Evolutionary conservation across 2,113 vertebrate species (phyloP).

Genomic region (Phalacrocorax brasilianus): DNA sequence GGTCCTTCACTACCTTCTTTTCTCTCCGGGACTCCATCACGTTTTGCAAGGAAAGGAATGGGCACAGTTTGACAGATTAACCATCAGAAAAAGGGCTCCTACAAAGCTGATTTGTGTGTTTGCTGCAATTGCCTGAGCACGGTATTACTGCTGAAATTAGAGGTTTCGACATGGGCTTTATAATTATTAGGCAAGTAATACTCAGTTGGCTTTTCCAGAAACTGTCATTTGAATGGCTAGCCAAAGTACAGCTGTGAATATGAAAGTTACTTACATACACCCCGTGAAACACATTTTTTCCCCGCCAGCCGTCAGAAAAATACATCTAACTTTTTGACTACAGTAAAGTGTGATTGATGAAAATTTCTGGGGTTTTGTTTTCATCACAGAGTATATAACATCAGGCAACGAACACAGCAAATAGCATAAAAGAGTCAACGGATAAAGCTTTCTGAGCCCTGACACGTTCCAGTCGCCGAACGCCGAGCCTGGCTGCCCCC

Average conservation of each 20-base stretch:
- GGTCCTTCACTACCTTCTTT: background rate
- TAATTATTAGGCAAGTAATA: background rate
- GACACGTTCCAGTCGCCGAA: background rate
- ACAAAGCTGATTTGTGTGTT: background rate
- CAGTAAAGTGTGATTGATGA: background rate
- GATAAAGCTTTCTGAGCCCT: background rate
- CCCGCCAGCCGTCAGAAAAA: background rate
- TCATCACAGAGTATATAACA: background rate
- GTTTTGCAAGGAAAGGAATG: background rate
- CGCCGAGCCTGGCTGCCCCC: background rate
- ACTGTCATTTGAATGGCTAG: background rate
- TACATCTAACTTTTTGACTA: background rate
- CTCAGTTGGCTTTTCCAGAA: conserved; percentile 12
- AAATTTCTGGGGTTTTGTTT: background rate
- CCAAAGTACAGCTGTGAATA: background rate
- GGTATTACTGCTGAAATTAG: background rate
- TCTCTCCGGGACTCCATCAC: background rate
- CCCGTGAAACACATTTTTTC: background rate
- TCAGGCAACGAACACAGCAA: background rate
- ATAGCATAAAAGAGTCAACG: background rate
- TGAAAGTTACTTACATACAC: background rate
- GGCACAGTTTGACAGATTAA: background rate
- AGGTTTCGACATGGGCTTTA: background rate
- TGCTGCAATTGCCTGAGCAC: background rate
- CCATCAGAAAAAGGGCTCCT: background rate